phyloP scores from a whole-genome alignment of 1,140 invertebrate species.

The Tetragnatha versicolor region DNA sequence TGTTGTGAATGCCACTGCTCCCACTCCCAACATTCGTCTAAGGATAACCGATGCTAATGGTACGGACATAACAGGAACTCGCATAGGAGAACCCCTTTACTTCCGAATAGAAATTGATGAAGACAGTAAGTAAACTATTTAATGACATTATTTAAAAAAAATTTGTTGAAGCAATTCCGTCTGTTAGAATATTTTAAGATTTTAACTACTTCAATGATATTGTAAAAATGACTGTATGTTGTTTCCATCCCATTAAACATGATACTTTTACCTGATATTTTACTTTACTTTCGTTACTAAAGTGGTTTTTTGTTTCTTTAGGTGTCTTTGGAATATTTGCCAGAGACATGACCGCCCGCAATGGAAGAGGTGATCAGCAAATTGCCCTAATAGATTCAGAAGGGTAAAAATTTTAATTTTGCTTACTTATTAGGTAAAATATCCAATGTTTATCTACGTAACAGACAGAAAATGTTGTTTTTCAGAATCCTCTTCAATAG shows the following conservation, averaged over 20 bases:
- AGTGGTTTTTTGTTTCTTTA: conserved; percentile 57
- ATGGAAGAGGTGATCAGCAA: conserved; percentile 65
- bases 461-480: too few relatives aligned
- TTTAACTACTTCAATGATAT: too few relatives aligned
- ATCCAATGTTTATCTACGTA: too few relatives aligned
- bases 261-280: too few relatives aligned
- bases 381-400: conserved; percentile 67
- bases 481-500: too few relatives aligned
- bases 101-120: conserved; percentile 64
- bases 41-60: conserved; percentile 63
- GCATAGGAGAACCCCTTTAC: conserved; percentile 62
- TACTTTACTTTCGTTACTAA: too few relatives aligned
- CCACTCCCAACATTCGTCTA: conserved; percentile 62
- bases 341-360: conserved; percentile 68
- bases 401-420: conserved; percentile 34
- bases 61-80: conserved; percentile 62
- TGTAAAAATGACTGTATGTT: too few relatives aligned
- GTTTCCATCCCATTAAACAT: too few relatives aligned
- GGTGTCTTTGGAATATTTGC: conserved; percentile 69
- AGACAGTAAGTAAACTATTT: conserved; percentile 56
- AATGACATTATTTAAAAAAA: too few relatives aligned
- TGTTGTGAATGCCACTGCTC: conserved; percentile 64
- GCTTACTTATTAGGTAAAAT: too few relatives aligned
- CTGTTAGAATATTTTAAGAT: too few relatives aligned
- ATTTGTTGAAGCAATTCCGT: too few relatives aligned